Conservation (phyloP, 53 echinoderm and acorn worm genomes). For the Pentamera pediparva region DNA sequence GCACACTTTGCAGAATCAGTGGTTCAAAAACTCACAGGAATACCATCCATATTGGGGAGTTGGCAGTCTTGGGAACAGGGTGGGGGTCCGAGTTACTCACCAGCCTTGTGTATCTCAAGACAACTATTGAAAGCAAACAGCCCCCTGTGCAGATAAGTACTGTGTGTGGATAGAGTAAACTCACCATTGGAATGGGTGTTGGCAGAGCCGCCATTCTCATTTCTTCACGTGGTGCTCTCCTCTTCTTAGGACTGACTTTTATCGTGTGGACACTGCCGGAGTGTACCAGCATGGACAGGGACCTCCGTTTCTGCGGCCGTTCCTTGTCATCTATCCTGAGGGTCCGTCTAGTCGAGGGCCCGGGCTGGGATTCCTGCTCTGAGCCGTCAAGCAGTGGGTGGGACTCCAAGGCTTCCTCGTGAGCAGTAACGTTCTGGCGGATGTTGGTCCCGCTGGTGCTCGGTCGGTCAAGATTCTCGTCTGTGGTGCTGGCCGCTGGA, state of each 20-base stretch:
- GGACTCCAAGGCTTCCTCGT: slow-evolving; percentile 27
- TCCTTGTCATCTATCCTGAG: slow-evolving; percentile 11
- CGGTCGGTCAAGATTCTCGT: slow-evolving; percentile 4
- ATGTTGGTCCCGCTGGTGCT: slow-evolving; percentile 46
- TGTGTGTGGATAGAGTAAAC: not conserved
- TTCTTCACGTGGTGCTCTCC: slow-evolving; percentile 1
- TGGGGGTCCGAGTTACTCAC: no score
- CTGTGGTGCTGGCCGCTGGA: slow-evolving; percentile 15
- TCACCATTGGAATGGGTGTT: slow-evolving; percentile 53
- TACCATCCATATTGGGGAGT: no score
- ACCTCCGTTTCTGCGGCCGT: slow-evolving; percentile 31
- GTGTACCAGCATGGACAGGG: slow-evolving; percentile 77
- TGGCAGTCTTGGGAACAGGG: no score
- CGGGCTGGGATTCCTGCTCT: slow-evolving; percentile 5
- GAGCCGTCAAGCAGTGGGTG: slow-evolving; percentile 21
- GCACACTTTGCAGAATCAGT: no score
- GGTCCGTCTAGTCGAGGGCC: not conserved
- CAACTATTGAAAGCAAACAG: not conserved
- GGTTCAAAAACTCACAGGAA: no score
- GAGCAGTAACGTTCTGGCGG: slow-evolving; percentile 31
- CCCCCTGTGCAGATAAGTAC: not conserved
- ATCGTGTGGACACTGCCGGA: slow-evolving; percentile 59
- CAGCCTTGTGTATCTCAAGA: not conserved
- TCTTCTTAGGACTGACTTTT: slow-evolving; percentile 20
- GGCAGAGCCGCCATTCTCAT: slow-evolving; percentile 37